phyloP scores from a whole-genome alignment of 1,140 invertebrate species.

The Chrysoperla carnea region DNA sequence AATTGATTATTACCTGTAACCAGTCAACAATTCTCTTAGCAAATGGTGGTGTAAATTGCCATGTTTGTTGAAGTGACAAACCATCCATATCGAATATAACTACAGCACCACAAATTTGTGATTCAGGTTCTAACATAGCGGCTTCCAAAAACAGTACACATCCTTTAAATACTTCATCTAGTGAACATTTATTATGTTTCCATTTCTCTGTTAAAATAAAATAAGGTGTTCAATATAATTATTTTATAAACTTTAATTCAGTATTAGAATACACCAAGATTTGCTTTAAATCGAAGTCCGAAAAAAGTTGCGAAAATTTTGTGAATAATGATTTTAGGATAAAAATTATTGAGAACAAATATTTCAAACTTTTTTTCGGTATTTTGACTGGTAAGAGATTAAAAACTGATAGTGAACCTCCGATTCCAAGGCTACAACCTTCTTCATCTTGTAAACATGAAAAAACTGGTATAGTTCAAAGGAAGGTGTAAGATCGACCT shows the following conservation, averaged over 20 bases:
- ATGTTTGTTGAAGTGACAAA: slow-evolving; percentile 55
- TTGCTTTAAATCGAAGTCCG: background rate
- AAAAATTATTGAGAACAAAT: no score
- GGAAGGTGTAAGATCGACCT: no score
- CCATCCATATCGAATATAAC: slow-evolving; percentile 77
- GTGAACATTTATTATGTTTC: slow-evolving; percentile 58
- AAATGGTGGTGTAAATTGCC: slow-evolving; percentile 67
- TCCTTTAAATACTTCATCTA: slow-evolving; percentile 71
- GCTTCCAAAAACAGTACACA: slow-evolving; percentile 62
- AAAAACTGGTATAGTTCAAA: no score
- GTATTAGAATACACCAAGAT: background rate
- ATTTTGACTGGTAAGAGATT: no score
- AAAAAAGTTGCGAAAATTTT: background rate
- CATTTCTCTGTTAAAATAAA: slow-evolving; percentile 46
- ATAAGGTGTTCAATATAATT: no score
- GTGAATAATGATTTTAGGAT: no score
- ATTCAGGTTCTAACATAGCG: slow-evolving; percentile 58
- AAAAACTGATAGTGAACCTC: no score
- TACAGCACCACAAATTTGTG: slow-evolving; percentile 56
- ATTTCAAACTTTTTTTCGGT: no score
- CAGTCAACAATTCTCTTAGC: slow-evolving; percentile 67
- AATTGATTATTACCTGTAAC: slow-evolving; percentile 36
- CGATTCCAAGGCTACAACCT: no score
- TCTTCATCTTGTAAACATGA: no score
- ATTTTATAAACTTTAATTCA: slow-evolving; percentile 1